Evolutionary conservation across 2,113 vertebrate genomes (phyloP).

Genomic region (Corydoras maculifer): DNA sequence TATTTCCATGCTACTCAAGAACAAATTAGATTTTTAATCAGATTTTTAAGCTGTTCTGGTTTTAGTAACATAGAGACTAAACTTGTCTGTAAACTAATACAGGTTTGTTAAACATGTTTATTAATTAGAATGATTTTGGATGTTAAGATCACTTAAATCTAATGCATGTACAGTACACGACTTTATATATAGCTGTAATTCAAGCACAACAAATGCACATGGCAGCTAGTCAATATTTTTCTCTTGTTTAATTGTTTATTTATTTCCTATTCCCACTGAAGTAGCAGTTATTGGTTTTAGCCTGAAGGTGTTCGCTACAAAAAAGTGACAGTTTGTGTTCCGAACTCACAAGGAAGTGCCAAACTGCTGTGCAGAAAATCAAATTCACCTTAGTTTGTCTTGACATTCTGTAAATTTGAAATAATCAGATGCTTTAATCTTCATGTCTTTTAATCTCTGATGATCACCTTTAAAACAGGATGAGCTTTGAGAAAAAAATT

Average conservation of each 20-base stretch:
- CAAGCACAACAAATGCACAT: constrained; percentile 25
- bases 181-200: constrained; percentile 28
- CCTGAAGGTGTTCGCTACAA: constrained; percentile 29
- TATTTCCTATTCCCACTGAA: constrained; percentile 36
- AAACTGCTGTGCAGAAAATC: not conserved
- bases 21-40: not conserved
- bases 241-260: constrained; percentile 42
- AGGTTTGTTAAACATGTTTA: constrained; percentile 24
- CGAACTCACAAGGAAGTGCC: constrained; percentile 14
- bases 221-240: constrained; percentile 33
- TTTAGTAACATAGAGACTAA: not conserved
- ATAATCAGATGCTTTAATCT: constrained; percentile 7
- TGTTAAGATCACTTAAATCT: constrained; percentile 34
- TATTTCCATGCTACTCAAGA: not conserved
- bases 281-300: constrained; percentile 33
- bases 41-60: not conserved
- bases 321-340: constrained; percentile 20
- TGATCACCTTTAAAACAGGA: constrained; percentile 2
- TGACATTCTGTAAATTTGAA: constrained; percentile 14
- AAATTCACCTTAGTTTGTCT: not conserved
- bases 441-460: constrained; percentile 11
- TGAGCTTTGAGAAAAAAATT: too few relatives aligned
- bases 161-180: constrained; percentile 8
- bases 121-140: constrained; percentile 37
- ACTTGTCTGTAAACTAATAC: constrained; percentile 1